A percentile compares a stretch with the other conserved stretches of the same genome.
phyloP scores from a whole-genome alignment of 2,113 vertebrate genomes.

The Recurvirostra avosetta region DNA sequence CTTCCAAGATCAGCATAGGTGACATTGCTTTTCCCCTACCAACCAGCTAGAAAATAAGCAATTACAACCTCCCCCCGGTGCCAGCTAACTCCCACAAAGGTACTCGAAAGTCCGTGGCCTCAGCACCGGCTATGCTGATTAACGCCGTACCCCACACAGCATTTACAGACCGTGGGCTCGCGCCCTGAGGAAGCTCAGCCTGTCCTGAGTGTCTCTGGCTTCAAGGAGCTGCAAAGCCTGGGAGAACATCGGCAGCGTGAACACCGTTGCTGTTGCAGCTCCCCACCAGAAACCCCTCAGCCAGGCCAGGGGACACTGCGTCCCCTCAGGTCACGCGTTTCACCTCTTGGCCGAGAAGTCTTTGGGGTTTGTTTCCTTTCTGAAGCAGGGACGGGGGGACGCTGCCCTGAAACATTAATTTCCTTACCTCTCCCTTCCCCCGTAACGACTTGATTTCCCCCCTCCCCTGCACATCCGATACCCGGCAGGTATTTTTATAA shows the following conservation, averaged over 20 bases:
- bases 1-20: neutral
- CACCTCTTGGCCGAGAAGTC: neutral
- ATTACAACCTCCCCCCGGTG: neutral
- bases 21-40: neutral
- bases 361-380: neutral
- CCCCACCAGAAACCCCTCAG: neutral
- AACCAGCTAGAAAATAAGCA: neutral
- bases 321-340: neutral
- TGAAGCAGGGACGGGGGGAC: neutral
- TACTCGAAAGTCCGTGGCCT: neutral
- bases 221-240: neutral
- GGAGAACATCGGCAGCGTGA: neutral
- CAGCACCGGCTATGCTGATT: neutral
- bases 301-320: neutral
- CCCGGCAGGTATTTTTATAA: neutral
- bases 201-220: neutral
- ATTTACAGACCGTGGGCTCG: neutral
- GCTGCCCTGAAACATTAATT: neutral
- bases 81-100: neutral
- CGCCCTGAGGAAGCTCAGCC: neutral
- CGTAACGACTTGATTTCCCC: accelerated
- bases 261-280: neutral
- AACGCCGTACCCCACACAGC: neutral
- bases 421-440: neutral
- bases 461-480: neutral